Evolutionary conservation across 2,113 vertebrate species (phyloP).

Genomic region (Lipophrys pholis): DNA sequence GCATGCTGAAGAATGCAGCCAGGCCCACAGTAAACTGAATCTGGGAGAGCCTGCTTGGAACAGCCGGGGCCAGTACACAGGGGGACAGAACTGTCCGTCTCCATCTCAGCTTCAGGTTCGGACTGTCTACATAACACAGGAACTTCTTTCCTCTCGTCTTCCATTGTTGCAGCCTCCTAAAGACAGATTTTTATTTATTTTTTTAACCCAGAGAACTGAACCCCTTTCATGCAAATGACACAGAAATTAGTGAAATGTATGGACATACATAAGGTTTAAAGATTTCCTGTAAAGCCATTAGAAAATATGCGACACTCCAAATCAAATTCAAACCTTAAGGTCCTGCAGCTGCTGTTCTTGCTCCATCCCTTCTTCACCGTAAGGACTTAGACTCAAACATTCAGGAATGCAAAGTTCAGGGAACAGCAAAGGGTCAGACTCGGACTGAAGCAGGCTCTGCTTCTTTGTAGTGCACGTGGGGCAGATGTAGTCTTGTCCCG

Average conservation of each 20-base stretch:
- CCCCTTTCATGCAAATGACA: constrained; percentile 22
- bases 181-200: constrained; percentile 42
- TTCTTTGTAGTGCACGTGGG: constrained; percentile 87
- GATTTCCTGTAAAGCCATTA: not conserved
- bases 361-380: constrained; percentile 81
- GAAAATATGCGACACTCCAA: constrained; percentile 15
- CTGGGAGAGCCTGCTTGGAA: constrained; percentile 85
- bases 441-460: constrained; percentile 67
- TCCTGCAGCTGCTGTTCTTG: constrained; percentile 83
- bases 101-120: constrained; percentile 53
- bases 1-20: constrained; percentile 96
- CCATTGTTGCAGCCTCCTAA: constrained; percentile 72
- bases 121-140: not conserved
- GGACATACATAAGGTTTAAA: not conserved
- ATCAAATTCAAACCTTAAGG: constrained; percentile 82
- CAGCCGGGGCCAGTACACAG: constrained; percentile 93
- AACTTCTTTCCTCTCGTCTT: constrained; percentile 21
- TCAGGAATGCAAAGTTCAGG: constrained; percentile 50
- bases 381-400: constrained; percentile 80
- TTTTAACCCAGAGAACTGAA: constrained; percentile 44
- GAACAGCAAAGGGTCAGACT: constrained; percentile 59
- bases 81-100: constrained; percentile 77
- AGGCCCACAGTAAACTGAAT: constrained; percentile 95
- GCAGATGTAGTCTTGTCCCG: constrained; percentile 91
- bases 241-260: not conserved